A percentile compares a stretch with the other conserved stretches of the same genome.
Evolutionary conservation across 1,140 invertebrate genomes (phyloP).

Genomic region (Magallana ariakensis): DNA sequence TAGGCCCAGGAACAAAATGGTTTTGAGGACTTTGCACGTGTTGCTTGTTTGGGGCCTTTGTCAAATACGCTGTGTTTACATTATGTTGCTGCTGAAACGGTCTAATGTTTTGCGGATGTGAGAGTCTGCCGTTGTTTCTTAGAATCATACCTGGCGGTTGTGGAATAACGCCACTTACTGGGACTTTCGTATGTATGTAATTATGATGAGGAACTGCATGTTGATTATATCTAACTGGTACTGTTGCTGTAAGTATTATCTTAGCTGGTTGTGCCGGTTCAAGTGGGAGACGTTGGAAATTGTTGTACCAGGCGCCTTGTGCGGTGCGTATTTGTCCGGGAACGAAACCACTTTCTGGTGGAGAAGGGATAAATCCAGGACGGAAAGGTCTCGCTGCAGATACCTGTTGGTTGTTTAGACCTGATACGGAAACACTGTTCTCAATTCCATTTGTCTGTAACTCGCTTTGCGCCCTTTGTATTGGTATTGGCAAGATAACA

Average conservation of each 20-base stretch:
- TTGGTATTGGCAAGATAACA: no score
- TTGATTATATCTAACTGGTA: not conserved
- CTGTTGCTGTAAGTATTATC: no score
- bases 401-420: not conserved
- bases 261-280: no score
- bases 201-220: not conserved
- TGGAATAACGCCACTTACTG: not conserved
- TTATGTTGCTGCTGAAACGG: not conserved
- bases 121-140: not conserved
- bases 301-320: no score
- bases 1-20: not conserved
- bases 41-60: not conserved
- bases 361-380: no score
- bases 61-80: not conserved
- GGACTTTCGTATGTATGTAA: conserved; percentile 1
- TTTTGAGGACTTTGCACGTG: not conserved
- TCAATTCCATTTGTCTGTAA: not conserved
- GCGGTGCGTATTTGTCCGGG: no score
- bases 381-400: not conserved
- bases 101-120: not conserved
- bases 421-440: not conserved
- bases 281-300: not conserved
- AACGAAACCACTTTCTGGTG: no score
- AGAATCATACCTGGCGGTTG: not conserved
- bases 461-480: no score